Percentiles rank a stretch among this genome's conserved stretches.
These are phyloP conservation scores for Lutjanus erythropterus DNA, from an alignment of 2,113 vertebrate genomes.

Conservation along the genomic window DNA sequence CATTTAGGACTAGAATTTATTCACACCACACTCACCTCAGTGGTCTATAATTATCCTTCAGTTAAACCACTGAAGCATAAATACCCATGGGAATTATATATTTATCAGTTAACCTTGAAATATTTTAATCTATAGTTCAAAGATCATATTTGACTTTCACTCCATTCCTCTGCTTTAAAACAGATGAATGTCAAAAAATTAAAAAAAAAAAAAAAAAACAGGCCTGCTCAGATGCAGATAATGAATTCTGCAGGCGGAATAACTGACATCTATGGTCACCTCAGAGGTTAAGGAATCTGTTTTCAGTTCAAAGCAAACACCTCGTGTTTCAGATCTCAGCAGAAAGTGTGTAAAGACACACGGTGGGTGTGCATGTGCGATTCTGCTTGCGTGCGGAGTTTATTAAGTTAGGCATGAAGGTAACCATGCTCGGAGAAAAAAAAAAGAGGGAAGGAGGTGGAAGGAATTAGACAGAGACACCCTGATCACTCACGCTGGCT, in stretches of 20 bases:
- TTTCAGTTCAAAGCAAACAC: not conserved
- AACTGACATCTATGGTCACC: constrained; percentile 4
- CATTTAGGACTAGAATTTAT: not conserved
- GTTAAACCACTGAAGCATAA: not conserved
- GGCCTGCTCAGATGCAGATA: not conserved
- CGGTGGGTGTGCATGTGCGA: not conserved
- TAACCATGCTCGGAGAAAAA: constrained; percentile 23
- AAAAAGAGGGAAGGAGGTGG: not conserved
- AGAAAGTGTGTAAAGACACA: not conserved
- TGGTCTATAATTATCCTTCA: constrained; percentile 21
- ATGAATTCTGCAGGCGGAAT: constrained; percentile 22
- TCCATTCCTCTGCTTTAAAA: constrained; percentile 14
- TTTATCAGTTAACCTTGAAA: constrained; percentile 32
- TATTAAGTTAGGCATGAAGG: not conserved
- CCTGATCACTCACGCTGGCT: constrained; percentile 1
- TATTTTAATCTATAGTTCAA: constrained; percentile 3
- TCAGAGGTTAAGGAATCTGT: constrained; percentile 18
- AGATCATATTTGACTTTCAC: constrained; percentile 1
- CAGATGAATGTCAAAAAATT: constrained; percentile 14
- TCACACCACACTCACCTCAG: not conserved
- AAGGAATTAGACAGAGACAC: constrained; percentile 7
- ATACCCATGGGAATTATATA: not conserved
- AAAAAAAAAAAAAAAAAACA: too few relatives aligned
- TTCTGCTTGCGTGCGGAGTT: not conserved
- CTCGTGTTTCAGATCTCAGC: not conserved